Evolutionary conservation across 1,140 invertebrate species (phyloP).

Genomic region (Drosophila repletoides): DNA sequence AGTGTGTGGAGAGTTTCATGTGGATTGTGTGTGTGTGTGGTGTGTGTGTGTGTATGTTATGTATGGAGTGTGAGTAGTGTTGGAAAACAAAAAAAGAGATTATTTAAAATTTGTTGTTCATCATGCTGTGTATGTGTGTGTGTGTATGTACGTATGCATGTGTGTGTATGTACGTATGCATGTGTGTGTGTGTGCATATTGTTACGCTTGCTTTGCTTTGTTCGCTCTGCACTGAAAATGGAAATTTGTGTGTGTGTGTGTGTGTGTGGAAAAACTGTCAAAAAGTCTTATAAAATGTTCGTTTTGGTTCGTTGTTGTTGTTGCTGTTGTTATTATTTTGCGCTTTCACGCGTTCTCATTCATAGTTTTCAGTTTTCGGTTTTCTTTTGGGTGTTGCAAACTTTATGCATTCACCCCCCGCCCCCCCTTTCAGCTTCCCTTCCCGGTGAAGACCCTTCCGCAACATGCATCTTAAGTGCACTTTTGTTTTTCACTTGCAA

Average conservation of each 20-base stretch:
- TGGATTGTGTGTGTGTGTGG: slow-evolving; percentile 14
- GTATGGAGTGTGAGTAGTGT: slow-evolving; percentile 16
- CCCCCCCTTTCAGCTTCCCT: neutral
- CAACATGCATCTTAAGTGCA: slow-evolving; percentile 66
- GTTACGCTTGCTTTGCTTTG: slow-evolving; percentile 28
- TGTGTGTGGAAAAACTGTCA: slow-evolving; percentile 56
- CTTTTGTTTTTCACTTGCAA: slow-evolving; percentile 39
- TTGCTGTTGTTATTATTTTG: slow-evolving; percentile 57
- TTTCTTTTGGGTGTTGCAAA: slow-evolving; percentile 43
- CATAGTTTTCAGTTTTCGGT: neutral
- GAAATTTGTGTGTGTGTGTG: neutral
- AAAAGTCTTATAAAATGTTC: slow-evolving; percentile 63
- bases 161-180: neutral
- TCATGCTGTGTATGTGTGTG: slow-evolving; percentile 39
- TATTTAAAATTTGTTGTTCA: slow-evolving; percentile 62
- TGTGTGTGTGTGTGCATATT: neutral
- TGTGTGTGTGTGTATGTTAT: slow-evolving; percentile 21
- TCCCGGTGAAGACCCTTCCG: neutral
- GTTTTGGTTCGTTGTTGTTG: slow-evolving; percentile 21
- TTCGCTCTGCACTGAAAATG: neutral
- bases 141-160: neutral
- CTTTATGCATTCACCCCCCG: slow-evolving; percentile 66
- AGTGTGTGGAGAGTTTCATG: no score
- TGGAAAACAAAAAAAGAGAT: slow-evolving; percentile 68
- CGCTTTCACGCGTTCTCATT: slow-evolving; percentile 47